Evolutionary conservation across 1,140 invertebrate species (phyloP).

Genomic region (Mylabris phalerata): DNA sequence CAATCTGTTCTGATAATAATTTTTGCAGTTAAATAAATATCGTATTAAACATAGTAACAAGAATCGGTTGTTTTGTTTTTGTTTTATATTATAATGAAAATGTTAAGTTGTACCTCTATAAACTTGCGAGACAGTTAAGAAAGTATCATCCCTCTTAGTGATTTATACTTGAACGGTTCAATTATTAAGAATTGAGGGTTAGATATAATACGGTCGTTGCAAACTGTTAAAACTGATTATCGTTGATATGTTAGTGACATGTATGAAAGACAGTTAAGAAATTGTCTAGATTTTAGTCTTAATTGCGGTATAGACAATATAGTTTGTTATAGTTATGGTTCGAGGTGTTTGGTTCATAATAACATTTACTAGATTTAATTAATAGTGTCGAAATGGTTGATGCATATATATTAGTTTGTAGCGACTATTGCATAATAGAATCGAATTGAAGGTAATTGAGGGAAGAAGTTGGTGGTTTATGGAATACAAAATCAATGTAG

Average conservation of each 20-base stretch:
- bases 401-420: slow-evolving; percentile 9
- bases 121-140: slow-evolving; percentile 3
- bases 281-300: slow-evolving; percentile 3
- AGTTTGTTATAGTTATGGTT: background rate
- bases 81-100: too few species aligned
- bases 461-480: slow-evolving; percentile 10
- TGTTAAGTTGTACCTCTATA: background rate
- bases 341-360: background rate
- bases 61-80: too few species aligned
- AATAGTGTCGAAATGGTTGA: slow-evolving; percentile 4
- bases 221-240: slow-evolving; percentile 11
- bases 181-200: slow-evolving; percentile 6
- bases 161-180: slow-evolving; percentile 12
- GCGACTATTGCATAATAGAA: background rate
- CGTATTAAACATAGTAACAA: too few species aligned
- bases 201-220: background rate
- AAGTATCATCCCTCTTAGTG: slow-evolving; percentile 4
- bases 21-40: too few species aligned
- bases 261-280: slow-evolving; percentile 6
- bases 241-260: slow-evolving; percentile 8
- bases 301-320: background rate
- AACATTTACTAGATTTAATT: slow-evolving; percentile 6
- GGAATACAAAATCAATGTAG: slow-evolving; percentile 11
- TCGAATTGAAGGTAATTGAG: slow-evolving; percentile 12
- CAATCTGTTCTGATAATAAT: too few species aligned